phyloP scores from a whole-genome alignment of 2,888 invertebrate species.

The Amitus sp. region DNA sequence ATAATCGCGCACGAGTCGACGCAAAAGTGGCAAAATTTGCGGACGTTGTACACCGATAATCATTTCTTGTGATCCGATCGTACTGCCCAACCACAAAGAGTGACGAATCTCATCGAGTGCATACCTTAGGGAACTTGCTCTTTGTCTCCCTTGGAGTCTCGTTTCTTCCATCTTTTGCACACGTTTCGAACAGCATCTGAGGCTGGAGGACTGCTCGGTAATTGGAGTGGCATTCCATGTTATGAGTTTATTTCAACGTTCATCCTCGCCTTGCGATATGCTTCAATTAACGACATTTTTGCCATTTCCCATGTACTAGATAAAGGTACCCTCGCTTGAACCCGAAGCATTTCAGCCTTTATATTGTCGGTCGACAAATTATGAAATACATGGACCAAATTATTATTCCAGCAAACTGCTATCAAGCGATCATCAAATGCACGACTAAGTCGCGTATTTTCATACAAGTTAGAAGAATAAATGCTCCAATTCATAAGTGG shows the following conservation, averaged over 20 bases:
- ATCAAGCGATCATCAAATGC: no score
- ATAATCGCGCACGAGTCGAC: slow-evolving; percentile 37
- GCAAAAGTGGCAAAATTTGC: slow-evolving; percentile 42
- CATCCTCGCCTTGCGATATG: slow-evolving; percentile 25
- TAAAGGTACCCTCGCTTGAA: no score
- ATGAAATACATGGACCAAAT: no score
- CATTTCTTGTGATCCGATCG: slow-evolving; percentile 55
- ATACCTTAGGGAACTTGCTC: slow-evolving; percentile 40
- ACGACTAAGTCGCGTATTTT: no score
- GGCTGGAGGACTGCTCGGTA: slow-evolving; percentile 48
- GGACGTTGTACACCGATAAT: slow-evolving; percentile 44
- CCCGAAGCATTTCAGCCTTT: no score
- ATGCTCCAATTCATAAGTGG: no score
- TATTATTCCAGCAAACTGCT: no score
- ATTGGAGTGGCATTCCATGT: slow-evolving; percentile 62
- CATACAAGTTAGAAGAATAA: no score
- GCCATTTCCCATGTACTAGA: no score
- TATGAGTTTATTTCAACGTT: slow-evolving; percentile 60
- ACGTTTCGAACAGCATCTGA: slow-evolving; percentile 20
- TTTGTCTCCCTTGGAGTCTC: slow-evolving; percentile 38
- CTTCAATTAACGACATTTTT: no score
- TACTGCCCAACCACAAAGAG: slow-evolving; percentile 56
- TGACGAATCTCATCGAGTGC: slow-evolving; percentile 55
- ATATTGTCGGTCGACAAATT: no score
- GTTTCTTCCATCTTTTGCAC: slow-evolving; percentile 26